A percentile compares a stretch with the other conserved stretches of the same genome.
These are phyloP conservation scores for Diploscapter pachys DNA, from an alignment of 1,140 invertebrate genomes.

Conservation along the genomic window DNA sequence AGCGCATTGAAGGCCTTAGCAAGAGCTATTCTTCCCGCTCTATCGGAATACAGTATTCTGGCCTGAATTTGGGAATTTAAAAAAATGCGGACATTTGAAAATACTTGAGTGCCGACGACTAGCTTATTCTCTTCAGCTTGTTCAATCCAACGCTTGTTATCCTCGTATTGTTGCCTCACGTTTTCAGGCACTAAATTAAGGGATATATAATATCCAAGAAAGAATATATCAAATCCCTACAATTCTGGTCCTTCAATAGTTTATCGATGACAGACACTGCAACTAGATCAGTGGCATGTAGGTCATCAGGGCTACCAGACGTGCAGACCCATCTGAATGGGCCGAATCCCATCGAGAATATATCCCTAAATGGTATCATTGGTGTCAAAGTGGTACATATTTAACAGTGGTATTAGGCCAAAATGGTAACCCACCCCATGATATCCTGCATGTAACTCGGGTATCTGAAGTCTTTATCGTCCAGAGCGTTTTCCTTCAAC, in stretches of 20 bases:
- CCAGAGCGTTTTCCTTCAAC: constrained; percentile 52
- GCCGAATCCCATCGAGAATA: constrained; percentile 73
- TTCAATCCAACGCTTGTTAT: constrained; percentile 70
- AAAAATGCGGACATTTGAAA: constrained; percentile 60
- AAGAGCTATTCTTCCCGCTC: constrained; percentile 64
- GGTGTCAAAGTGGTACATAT: constrained; percentile 9
- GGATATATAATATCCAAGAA: neutral
- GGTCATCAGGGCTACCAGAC: constrained; percentile 65
- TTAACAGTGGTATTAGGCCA: neutral
- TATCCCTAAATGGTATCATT: constrained; percentile 63
- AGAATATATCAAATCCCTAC: neutral
- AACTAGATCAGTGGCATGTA: constrained; percentile 67
- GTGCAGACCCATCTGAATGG: constrained; percentile 73
- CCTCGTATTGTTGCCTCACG: constrained; percentile 66
- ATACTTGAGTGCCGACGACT: constrained; percentile 59
- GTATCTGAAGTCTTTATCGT: constrained; percentile 65
- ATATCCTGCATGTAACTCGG: constrained; percentile 73
- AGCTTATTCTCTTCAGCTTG: constrained; percentile 67
- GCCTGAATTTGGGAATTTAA: constrained; percentile 60
- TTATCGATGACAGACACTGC: constrained; percentile 64
- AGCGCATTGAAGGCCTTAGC: constrained; percentile 67
- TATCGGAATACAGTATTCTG: constrained; percentile 70
- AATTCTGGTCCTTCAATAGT: constrained; percentile 47
- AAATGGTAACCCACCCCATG: constrained; percentile 65
- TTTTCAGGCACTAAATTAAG: constrained; percentile 58